Base-by-base conservation (phyloP, 2,113 vertebrate genomes). In the Epinephelus cyanopodus region DNA sequence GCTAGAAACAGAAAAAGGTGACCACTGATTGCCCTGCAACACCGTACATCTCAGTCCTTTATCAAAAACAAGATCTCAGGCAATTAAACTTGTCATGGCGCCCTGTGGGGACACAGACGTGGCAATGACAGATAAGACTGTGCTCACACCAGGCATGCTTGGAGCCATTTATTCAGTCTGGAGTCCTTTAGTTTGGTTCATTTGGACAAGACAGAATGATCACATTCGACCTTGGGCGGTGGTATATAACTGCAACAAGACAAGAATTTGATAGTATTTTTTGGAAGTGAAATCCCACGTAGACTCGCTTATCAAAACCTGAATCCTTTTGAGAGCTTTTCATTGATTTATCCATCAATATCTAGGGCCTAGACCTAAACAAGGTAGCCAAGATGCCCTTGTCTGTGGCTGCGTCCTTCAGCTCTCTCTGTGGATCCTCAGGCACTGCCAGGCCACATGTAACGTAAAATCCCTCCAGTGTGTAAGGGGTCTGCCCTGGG, bases 51-150 rank as follows among this genome's bases (percentile, higher is more conserved):
- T 67, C 66, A 15, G 77, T 57, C 54, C 15, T 45, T 69, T 84
- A 87, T 91, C 91, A 78, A 57, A 81, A 84, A 92, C 86, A 90
- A 84, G 80, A 91, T 89, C 82, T 79, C 65, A 79, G 74, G 79
- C 82, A 88, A 89, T 91, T 87, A 90, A 77, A 80, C 15, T 17
- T 7, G 72, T 77, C 67, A n/a, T 37, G 2, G 63, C 42, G 13
- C 65, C 89, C 67, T 15, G 67, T 56, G 72, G 83, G 80, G 83
- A 84, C 57, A 25, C 0, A 1, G 65, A 73, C 48, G 39, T 37
- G 60, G 82, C 79, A 60, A 14, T 52, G 77, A 79, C 70, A 89
- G 90, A 90, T 90, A 86, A 87, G 77, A 66, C 39, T 7, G 72
- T 50, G 42, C 39, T 83, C 80, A 52, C 77, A 74, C 67, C 0